phyloP scores from a whole-genome alignment of 2,797 vertebrate species.

The Poeciliopsis paucimaculata region DNA sequence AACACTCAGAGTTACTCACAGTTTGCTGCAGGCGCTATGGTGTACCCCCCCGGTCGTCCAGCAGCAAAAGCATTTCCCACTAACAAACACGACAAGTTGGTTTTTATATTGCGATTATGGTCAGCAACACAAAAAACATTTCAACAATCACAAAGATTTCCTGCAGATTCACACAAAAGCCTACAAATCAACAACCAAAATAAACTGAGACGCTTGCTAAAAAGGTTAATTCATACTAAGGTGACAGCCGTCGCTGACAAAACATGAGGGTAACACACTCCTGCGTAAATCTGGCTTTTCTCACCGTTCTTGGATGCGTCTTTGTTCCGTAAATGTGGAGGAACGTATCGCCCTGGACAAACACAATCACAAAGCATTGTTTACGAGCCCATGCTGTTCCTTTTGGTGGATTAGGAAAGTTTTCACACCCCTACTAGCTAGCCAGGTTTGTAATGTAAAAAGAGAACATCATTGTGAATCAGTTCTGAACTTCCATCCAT shows the following conservation, averaged over 20 bases:
- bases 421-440: not conserved
- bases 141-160: conserved; percentile 17
- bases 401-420: not conserved
- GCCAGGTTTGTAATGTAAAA: not conserved
- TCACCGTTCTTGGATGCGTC: conserved; percentile 83
- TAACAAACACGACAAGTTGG: conserved; percentile 25
- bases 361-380: conserved; percentile 49
- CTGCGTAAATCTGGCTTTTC: not conserved
- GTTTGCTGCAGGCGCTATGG: conserved; percentile 61
- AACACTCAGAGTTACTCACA: conserved; percentile 70
- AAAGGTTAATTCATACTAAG: not conserved
- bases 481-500: not conserved
- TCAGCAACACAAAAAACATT: conserved; percentile 9
- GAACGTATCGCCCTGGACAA: conserved; percentile 89
- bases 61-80: conserved; percentile 68
- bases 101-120: conserved; percentile 10
- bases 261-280: not conserved
- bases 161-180: not conserved
- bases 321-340: conserved; percentile 95
- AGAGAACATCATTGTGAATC: not conserved
- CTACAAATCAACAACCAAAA: not conserved
- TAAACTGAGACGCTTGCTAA: not conserved
- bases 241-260: not conserved
- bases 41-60: conserved; percentile 71
- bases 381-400: not conserved